Conservation (phyloP, 2,888 invertebrate species). For the Baronia brevicornis region DNA sequence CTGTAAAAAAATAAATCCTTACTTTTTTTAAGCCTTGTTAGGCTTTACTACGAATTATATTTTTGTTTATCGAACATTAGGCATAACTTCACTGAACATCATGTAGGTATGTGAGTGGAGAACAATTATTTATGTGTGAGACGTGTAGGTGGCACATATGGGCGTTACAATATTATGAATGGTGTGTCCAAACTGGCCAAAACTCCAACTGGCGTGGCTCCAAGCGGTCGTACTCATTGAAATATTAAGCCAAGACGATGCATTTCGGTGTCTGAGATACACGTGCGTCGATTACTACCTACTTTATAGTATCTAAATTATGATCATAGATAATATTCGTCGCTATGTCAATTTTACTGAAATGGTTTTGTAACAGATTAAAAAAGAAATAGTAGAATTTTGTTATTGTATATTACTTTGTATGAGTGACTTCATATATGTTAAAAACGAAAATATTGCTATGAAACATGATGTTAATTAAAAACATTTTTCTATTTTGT, state of each 20-base stretch:
- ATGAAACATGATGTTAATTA: no score
- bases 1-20: no score
- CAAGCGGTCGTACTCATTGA: conserved; percentile 68
- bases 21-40: no score
- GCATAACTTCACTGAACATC: neutral
- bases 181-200: conserved; percentile 21
- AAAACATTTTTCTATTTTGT: no score
- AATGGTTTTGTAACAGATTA: conserved; percentile 3
- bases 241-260: conserved; percentile 72
- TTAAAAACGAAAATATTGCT: no score
- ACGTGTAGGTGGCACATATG: conserved; percentile 20
- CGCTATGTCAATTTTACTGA: conserved; percentile 3
- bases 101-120: neutral
- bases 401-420: no score
- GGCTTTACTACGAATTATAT: no score
- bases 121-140: conserved; percentile 14
- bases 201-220: conserved; percentile 50
- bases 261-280: conserved; percentile 56
- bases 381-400: no score
- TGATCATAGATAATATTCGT: neutral
- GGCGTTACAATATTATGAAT: conserved; percentile 26
- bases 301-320: conserved; percentile 6
- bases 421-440: no score
- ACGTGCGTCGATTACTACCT: conserved; percentile 21
- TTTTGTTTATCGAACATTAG: no score